phyloP scores from a whole-genome alignment of 2,113 vertebrate species.

The Myrmecophaga tridactyla region DNA sequence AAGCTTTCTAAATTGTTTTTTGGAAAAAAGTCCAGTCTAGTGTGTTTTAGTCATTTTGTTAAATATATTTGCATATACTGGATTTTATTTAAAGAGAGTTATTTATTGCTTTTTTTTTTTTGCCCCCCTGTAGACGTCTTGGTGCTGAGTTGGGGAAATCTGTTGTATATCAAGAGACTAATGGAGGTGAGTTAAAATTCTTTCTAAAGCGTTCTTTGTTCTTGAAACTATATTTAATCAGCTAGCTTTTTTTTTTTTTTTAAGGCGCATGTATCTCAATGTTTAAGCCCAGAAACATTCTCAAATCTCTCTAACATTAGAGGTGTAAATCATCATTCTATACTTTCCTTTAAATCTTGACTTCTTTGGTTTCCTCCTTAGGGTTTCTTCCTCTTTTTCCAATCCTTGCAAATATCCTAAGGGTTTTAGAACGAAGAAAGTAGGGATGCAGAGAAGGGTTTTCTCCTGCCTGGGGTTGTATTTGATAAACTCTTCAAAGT shows the following conservation, averaged over 20 bases:
- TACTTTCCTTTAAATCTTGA: not conserved
- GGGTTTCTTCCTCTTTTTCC: not conserved
- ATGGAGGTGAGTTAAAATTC: constrained; percentile 88
- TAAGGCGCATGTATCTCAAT: not conserved
- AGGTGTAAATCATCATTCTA: accelerated
- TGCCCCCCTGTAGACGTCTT: constrained; percentile 86
- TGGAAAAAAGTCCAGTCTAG: not conserved
- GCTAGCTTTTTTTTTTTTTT: not conserved
- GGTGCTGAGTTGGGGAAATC: constrained; percentile 97
- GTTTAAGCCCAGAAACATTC: not conserved
- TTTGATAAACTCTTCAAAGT: not conserved
- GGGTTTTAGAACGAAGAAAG: not conserved
- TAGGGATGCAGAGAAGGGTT: not conserved
- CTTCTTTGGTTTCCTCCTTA: not conserved
- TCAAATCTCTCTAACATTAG: not conserved
- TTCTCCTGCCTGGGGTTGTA: not conserved
- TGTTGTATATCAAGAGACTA: constrained; percentile 96
- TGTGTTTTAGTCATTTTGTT: not conserved
- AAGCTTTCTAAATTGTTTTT: not conserved
- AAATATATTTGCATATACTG: not conserved
- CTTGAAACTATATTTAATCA: not conserved
- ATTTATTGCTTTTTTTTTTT: not conserved
- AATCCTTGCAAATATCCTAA: not conserved
- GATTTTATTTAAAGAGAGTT: not conserved
- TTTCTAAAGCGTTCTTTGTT: not conserved